These are phyloP conservation scores for Diorhabda sublineata DNA, from an alignment of 1,140 invertebrate genomes.

Conservation along the genomic window DNA sequence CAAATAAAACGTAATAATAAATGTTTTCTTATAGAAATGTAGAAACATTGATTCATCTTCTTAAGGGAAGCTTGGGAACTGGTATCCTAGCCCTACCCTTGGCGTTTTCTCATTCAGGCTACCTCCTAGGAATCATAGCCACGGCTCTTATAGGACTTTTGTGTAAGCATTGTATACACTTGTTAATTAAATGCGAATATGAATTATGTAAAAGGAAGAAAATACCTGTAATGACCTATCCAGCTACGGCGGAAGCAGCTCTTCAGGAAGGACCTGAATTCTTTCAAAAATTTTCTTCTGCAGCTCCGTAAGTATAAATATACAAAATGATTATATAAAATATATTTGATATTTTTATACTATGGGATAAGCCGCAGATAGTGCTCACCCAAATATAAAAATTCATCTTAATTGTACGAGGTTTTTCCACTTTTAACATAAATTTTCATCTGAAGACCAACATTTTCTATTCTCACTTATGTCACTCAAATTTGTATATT, in stretches of 20 bases:
- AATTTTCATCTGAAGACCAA: too few species aligned
- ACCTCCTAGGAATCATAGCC: constrained; percentile 61
- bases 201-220: constrained; percentile 63
- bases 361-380: too few species aligned
- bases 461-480: too few species aligned
- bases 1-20: too few species aligned
- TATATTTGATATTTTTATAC: too few species aligned
- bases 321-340: too few species aligned
- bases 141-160: constrained; percentile 67
- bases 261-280: constrained; percentile 63
- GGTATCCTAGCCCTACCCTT: constrained; percentile 87
- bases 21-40: constrained; percentile 56
- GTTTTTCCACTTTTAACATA: too few species aligned
- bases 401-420: too few species aligned
- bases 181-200: constrained; percentile 66
- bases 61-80: constrained; percentile 85
- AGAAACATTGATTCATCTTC: constrained; percentile 75
- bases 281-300: constrained; percentile 55
- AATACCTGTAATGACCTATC: constrained; percentile 67
- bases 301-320: constrained; percentile 55
- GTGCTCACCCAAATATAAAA: too few species aligned
- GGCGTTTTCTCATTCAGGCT: constrained; percentile 75
- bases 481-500: too few species aligned
- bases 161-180: constrained; percentile 77
- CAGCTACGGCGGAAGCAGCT: constrained; percentile 64